Conservation (phyloP, 2,797 vertebrate genomes). For the Neosilurus hyrtlii region DNA sequence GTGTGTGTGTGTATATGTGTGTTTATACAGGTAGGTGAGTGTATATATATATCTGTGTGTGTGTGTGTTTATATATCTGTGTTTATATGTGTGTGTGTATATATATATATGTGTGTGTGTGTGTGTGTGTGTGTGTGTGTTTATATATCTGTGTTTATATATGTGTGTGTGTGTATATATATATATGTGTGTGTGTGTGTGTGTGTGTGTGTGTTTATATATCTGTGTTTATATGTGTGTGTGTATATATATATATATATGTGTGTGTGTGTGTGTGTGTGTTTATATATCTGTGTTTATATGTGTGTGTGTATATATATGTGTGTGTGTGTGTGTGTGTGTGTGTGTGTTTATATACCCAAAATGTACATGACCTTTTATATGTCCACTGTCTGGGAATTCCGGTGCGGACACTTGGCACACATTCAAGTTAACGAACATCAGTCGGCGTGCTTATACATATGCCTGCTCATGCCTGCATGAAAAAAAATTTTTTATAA, state of each 20-base stretch:
- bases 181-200: constrained; percentile 23
- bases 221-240: constrained; percentile 18
- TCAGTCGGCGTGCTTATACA: not conserved
- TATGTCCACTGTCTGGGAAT: not conserved
- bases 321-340: too few relatives aligned
- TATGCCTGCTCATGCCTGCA: too few relatives aligned
- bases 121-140: too few relatives aligned
- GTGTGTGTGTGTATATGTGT: too few relatives aligned
- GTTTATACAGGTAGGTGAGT: too few relatives aligned
- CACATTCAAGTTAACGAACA: not conserved
- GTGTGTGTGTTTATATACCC: not conserved
- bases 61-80: too few relatives aligned
- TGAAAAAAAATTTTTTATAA: not conserved
- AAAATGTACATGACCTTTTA: not conserved
- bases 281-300: too few relatives aligned
- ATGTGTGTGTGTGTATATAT: constrained; percentile 6
- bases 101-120: too few relatives aligned
- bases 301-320: not conserved
- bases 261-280: too few relatives aligned
- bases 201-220: constrained; percentile 23
- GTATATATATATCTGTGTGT: too few relatives aligned
- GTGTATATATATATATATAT: constrained; percentile 10
- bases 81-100: constrained; percentile 20
- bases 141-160: too few relatives aligned
- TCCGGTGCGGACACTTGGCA: not conserved